Percentiles rank a stretch among this genome's conserved stretches.
phyloP scores from a whole-genome alignment of 1,140 invertebrate genomes.

The Drosophila pectinifera region DNA sequence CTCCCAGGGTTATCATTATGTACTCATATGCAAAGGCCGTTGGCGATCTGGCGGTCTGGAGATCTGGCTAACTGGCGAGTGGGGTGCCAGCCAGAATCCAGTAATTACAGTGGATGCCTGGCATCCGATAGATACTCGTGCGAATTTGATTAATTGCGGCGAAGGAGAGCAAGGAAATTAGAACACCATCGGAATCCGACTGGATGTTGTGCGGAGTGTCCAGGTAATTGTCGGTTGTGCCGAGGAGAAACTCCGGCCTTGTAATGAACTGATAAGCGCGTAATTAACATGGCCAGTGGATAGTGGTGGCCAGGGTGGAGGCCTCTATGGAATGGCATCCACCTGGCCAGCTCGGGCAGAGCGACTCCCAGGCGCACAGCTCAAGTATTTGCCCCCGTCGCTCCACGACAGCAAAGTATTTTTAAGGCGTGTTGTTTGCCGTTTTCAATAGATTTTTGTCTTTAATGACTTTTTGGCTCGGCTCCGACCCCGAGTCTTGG shows the following conservation, averaged over 20 bases:
- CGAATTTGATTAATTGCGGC: slow-evolving; percentile 58
- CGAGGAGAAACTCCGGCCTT: slow-evolving; percentile 31
- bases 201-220: slow-evolving; percentile 12
- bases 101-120: slow-evolving; percentile 53
- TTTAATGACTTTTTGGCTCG: slow-evolving; percentile 76
- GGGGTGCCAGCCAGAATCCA: slow-evolving; percentile 34
- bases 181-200: slow-evolving; percentile 42
- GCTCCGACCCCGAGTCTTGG: slow-evolving; percentile 10
- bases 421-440: slow-evolving; percentile 72
- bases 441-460: slow-evolving; percentile 78
- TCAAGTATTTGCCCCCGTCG: slow-evolving; percentile 27
- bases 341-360: slow-evolving; percentile 36
- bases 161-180: slow-evolving; percentile 43
- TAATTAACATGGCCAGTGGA: slow-evolving; percentile 63
- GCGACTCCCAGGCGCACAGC: slow-evolving; percentile 39
- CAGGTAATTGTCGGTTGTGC: slow-evolving; percentile 28
- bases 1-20: slow-evolving; percentile 64
- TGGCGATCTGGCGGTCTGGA: too few relatives aligned
- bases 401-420: slow-evolving; percentile 48
- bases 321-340: slow-evolving; percentile 25
- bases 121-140: slow-evolving; percentile 58
- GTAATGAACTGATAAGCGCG: slow-evolving; percentile 79
- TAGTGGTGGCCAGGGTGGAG: slow-evolving; percentile 12
- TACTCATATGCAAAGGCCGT: slow-evolving; percentile 31
- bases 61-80: slow-evolving; percentile 12